These are phyloP conservation scores for Artemia sinica DNA, from an alignment of 2,888 invertebrate species.

Conservation along the genomic window DNA sequence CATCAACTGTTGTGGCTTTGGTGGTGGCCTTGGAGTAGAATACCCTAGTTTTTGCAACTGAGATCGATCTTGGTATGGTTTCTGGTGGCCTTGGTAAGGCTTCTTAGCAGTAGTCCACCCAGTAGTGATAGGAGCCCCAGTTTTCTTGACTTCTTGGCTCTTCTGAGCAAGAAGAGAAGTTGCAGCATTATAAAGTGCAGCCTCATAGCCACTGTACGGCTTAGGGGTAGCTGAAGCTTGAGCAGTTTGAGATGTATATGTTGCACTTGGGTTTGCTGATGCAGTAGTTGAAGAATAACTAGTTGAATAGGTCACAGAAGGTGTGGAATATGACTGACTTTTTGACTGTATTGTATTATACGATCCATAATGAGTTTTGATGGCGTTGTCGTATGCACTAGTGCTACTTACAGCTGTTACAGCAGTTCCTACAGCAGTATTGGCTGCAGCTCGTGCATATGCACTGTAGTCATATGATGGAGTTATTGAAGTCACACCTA, in stretches of 20 bases:
- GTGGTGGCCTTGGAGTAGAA: constrained; percentile 57
- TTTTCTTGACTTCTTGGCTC: constrained; percentile 32
- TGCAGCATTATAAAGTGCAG: constrained; percentile 85
- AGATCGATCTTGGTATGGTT: background rate
- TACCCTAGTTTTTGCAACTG: constrained; percentile 32
- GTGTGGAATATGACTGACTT: background rate
- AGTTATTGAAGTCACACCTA: constrained; percentile 4
- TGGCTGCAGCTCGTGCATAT: background rate
- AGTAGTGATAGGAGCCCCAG: constrained; percentile 35
- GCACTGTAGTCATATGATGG: constrained; percentile 12
- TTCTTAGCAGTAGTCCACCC: constrained; percentile 44
- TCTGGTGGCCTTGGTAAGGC: constrained; percentile 17
- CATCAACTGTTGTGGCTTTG: constrained; percentile 79
- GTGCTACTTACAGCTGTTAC: background rate
- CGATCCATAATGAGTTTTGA: constrained; percentile 9
- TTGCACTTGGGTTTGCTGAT: background rate
- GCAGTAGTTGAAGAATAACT: background rate
- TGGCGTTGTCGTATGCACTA: background rate
- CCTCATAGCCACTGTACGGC: constrained; percentile 57
- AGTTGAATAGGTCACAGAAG: background rate
- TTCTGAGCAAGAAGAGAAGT: constrained; percentile 84
- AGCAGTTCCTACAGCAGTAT: background rate
- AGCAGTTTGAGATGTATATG: background rate
- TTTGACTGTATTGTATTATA: background rate
- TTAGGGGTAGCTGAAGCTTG: constrained; percentile 1